These are phyloP conservation scores for Petrocephalus microphthalmus DNA, from an alignment of 2,113 vertebrate genomes.

Conservation along the genomic window DNA sequence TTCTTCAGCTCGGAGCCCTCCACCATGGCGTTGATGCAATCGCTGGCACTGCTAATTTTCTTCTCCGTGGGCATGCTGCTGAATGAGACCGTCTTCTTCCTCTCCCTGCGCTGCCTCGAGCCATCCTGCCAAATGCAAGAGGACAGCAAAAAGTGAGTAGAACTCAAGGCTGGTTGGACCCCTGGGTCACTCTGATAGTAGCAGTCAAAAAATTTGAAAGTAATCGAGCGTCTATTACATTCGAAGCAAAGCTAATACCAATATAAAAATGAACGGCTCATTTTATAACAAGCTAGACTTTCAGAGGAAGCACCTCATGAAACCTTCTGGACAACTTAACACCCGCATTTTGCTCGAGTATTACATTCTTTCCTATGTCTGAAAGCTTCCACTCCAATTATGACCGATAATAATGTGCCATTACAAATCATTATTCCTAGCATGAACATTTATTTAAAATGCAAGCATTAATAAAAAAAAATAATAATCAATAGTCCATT, in stretches of 20 bases:
- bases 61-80: constrained; percentile 90
- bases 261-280: background rate
- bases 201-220: constrained; percentile 4
- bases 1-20: constrained; percentile 88
- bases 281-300: constrained; percentile 28
- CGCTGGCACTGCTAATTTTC: constrained; percentile 86
- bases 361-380: background rate
- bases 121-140: constrained; percentile 66
- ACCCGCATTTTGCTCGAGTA: background rate
- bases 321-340: background rate
- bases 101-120: constrained; percentile 78
- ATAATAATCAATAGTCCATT: background rate
- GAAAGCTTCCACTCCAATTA: background rate
- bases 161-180: background rate
- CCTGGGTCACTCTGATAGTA: constrained; percentile 40
- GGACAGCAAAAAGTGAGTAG: constrained; percentile 8
- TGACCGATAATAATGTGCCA: background rate
- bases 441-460: background rate
- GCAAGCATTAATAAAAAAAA: background rate
- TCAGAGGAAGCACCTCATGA: background rate
- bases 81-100: constrained; percentile 90
- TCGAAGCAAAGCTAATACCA: constrained; percentile 32
- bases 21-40: constrained; percentile 87
- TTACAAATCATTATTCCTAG: background rate
- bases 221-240: constrained; percentile 34